Base-by-base conservation (phyloP, 2,888 invertebrate species). In the Pyrochroa serraticornis region DNA sequence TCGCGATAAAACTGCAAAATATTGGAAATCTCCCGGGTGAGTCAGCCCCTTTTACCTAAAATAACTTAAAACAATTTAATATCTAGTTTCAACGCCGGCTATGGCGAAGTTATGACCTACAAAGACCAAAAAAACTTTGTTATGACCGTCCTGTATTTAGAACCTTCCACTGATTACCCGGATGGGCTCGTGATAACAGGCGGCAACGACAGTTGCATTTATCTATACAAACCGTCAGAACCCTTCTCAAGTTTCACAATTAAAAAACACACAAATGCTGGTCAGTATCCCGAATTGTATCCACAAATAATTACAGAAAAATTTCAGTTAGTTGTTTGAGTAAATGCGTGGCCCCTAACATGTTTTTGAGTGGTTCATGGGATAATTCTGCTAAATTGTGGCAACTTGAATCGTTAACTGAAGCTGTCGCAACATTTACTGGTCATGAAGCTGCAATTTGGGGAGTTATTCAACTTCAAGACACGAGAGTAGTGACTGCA, bases 331-430 rank as follows among this genome's bases (percentile, higher is more conserved):
- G 85, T 66, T 74, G 79, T 30, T 73, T 86, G 45, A 73, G 80
- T 0, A 78, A 77, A 22, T 83, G 82, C 0, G 63, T 79, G 0
- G 73, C 78, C 51, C 74, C 81, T 46, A 85, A 84, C 46, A 81
- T 85, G 7, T 81, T 93, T 69, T 78, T 90, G 49, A 95, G 93
- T 73, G 92, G 95, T 37, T 97, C 97, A 42, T 97, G 97, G 97
- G 97, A 98, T 76, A 86, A 85, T 63, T 91, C 92, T 3, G 95
- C 92, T 0, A 89, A 90, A 72, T 81, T 94, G 42, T 97, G 97
- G 96, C 82, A 82, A 45, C 66, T 90, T 2, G 82, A 82, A 53
- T 79, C 82, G 44, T 77, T 84, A 8, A 81, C 81, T 6, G 78
- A 85, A 1, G 79, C 83, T 30, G 80, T 71, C 14, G 75, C 86